Evolutionary conservation across 2,888 invertebrate genomes (phyloP), one percentile per base, ranked within the genome.

Genomic region (Ctena decussata): DNA sequence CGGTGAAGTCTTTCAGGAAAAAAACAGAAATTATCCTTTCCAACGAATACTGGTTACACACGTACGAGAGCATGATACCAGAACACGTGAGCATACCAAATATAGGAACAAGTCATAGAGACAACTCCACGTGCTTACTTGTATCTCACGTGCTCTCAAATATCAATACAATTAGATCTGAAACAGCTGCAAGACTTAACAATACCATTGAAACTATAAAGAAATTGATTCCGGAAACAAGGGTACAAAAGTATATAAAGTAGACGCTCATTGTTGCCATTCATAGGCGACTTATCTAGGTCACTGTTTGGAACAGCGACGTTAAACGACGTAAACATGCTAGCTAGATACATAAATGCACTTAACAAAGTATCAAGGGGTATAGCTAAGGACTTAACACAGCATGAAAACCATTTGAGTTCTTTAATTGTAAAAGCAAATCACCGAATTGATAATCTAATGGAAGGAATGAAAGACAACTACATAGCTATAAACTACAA

Each of bases 261-360:
- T 6, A 71, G 71, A 30, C 37, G 83, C 18, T 60, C 81, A 24
- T 39, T 85, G 0, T 77, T 88, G 24, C 82, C 84, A 12, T 86
- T 88, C 65, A 83, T 83, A 15, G 84, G 88, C 3, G 39, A 76
- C 21, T 73, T 85, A 15, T 87, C 84, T 0, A 81, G 77, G 65
- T 60, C 73, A 32, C 53, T 88, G 0, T 85, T 88, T 82, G 81
- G 84, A 0, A 84, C 84, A 15, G 85, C 88, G 0, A 88, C 85
- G 39, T 15, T 71, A 24, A 74, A 79, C 49, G 88, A 88, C 77
- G 77, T 85, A 21, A 70, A 79, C 32, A 75, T 71, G 37, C 37
- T 88, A 35, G 79, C 80, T 6, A 41, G 15, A 41, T 15, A 41
- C 15, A 41, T 41, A 11, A 41, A 41, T 41, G 41, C 41, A 41